phyloP scores from a whole-genome alignment of 2,113 vertebrate species.

The Phoxinus phoxinus region DNA sequence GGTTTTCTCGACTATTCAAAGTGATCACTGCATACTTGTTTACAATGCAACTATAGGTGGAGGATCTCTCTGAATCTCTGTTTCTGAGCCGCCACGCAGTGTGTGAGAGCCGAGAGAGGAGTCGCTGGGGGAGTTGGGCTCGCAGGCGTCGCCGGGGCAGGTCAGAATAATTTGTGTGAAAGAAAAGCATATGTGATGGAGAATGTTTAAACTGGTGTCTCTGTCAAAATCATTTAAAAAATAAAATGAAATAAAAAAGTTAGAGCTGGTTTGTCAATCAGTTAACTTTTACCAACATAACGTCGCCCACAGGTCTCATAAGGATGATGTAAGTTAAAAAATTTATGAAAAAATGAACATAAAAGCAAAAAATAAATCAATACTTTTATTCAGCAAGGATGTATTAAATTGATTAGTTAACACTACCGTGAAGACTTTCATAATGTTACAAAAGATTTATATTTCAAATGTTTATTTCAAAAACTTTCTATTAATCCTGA shows the following conservation, averaged over 20 bases:
- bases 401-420: background rate
- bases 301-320: background rate
- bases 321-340: background rate
- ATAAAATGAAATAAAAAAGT: background rate
- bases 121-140: conserved; percentile 69
- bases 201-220: background rate
- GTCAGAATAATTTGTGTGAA: conserved; percentile 44
- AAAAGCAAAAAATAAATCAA: background rate
- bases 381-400: background rate
- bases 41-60: conserved; percentile 54
- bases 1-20: background rate
- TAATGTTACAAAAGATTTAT: too few species aligned
- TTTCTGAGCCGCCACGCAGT: conserved; percentile 63
- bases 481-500: too few species aligned
- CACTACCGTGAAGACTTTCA: background rate
- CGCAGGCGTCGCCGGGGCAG: conserved; percentile 68
- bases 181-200: background rate
- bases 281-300: background rate
- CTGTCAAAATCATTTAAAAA: background rate
- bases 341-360: background rate
- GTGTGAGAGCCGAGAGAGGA: conserved; percentile 67
- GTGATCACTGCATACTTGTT: background rate
- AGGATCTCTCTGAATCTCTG: conserved; percentile 66
- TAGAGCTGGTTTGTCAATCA: background rate
- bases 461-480: too few species aligned